These are phyloP conservation scores for Condylura cristata DNA, from an alignment of 2,113 vertebrate species.

Conservation along the genomic window DNA sequence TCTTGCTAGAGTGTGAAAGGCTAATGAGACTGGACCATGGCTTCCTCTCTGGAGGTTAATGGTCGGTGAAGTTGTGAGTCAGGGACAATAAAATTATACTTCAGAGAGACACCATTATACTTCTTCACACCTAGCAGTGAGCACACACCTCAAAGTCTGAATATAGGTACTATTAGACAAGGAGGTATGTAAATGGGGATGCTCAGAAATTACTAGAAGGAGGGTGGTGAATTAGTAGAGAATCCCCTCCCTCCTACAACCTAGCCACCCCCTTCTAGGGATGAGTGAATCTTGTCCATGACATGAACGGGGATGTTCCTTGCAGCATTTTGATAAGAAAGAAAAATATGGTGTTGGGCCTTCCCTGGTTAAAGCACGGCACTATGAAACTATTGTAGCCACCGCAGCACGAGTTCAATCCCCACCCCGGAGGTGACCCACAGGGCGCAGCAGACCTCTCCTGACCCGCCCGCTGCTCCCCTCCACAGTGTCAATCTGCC, in stretches of 20 bases:
- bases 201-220: background rate
- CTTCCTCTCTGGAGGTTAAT: background rate
- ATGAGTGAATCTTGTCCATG: background rate
- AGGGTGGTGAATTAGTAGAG: background rate
- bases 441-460: no score
- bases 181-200: background rate
- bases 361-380: no score
- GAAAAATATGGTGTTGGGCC: no score
- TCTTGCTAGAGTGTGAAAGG: slow-evolving; percentile 13
- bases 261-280: background rate
- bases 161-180: background rate
- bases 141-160: background rate
- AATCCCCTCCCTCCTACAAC: background rate
- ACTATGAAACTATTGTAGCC: no score
- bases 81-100: background rate
- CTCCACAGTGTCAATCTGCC: no score
- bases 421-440: no score
- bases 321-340: background rate
- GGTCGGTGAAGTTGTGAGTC: background rate
- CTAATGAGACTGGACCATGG: background rate
- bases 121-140: background rate
- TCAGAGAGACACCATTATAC: background rate
- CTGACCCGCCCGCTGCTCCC: no score
- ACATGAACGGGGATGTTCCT: background rate
- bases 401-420: no score